These are phyloP conservation scores for Sebastes jordani DNA, from an alignment of 2,797 vertebrate genomes.

Conservation along the genomic window DNA sequence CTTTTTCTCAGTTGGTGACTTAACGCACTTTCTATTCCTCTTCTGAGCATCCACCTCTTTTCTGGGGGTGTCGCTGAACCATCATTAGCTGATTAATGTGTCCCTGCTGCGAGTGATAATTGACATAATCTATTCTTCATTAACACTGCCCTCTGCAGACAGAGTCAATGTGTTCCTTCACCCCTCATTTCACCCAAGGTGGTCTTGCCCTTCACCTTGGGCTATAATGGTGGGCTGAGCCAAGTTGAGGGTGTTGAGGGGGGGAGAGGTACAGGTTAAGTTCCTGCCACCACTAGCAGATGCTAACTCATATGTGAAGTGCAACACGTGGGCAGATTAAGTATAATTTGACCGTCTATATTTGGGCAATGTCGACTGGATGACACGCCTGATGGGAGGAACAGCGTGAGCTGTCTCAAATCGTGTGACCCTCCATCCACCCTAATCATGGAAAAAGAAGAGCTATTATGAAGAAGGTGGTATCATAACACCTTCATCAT, in stretches of 20 bases:
- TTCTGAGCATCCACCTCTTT: not conserved
- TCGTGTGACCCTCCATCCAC: not conserved
- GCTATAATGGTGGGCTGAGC: conserved; percentile 40
- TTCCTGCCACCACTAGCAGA: not conserved
- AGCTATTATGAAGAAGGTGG: not conserved
- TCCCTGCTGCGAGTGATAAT: conserved; percentile 69
- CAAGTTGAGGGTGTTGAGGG: conserved; percentile 20
- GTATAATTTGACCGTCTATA: not conserved
- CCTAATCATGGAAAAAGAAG: not conserved
- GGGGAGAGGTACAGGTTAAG: not conserved
- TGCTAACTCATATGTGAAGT: not conserved
- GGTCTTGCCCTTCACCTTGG: conserved; percentile 67
- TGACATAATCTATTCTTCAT: conserved; percentile 78
- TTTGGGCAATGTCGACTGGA: not conserved
- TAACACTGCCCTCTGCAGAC: conserved; percentile 56
- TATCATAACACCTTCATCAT: not conserved
- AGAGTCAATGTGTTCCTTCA: conserved; percentile 71
- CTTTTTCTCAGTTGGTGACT: not conserved
- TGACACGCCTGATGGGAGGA: not conserved
- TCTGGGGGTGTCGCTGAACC: conserved; percentile 48
- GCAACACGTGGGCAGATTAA: not conserved
- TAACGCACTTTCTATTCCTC: not conserved
- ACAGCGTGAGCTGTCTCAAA: not conserved
- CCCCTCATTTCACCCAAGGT: conserved; percentile 73
- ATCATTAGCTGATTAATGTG: conserved; percentile 74